Evolutionary conservation across 2,797 vertebrate species (phyloP), one percentile per base, ranked within the genome.

Genomic region (Amblyopsis hoosieri): DNA sequence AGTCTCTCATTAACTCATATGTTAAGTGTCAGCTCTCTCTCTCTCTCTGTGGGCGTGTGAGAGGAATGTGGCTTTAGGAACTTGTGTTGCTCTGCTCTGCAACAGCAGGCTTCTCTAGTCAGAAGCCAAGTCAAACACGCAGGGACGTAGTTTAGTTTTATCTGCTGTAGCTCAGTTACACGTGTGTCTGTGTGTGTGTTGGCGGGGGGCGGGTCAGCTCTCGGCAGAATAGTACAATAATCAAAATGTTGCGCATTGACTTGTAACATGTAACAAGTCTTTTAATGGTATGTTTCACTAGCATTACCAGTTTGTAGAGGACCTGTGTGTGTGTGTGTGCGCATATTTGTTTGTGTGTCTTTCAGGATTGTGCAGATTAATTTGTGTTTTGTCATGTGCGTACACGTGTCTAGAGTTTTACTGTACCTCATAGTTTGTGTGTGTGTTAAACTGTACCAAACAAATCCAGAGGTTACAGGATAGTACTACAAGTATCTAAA

Each of bases 31-130:
- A 51, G 13, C 54, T 1, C 1, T 12, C 63, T 49, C 46, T 55
- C 54, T 45, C 48, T 48, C 42, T 1, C 13, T 65, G 54, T 53
- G 60, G 65, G 55, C 67, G 15, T 65, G 70, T 66, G 48, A 37
- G 58, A 69, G 57, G 66, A 76, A 66, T 71, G 52, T 52, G 8
- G 54, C 53, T 78, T 81, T 65, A 71, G 54, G 53, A 33, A 53
- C 57, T 59, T 23, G 50, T 68, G 46, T 50, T 60, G 31, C 62
- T 49, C 51, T 48, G 13, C 51, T 49, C 51, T 48, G 13, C 51
- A 45, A 37, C 19, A 48, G n/a, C 45, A 23, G 12, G 33, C 37
- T 60, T 61, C 23, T 66, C 54, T 65, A 33, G 57, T 66, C 57
- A 49, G 19, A 53, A 19, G 67, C 75, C 64, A 61, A 72, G 45